Evolutionary conservation across 2,888 invertebrate genomes (phyloP).

Genomic region (Coecobrya sp.): DNA sequence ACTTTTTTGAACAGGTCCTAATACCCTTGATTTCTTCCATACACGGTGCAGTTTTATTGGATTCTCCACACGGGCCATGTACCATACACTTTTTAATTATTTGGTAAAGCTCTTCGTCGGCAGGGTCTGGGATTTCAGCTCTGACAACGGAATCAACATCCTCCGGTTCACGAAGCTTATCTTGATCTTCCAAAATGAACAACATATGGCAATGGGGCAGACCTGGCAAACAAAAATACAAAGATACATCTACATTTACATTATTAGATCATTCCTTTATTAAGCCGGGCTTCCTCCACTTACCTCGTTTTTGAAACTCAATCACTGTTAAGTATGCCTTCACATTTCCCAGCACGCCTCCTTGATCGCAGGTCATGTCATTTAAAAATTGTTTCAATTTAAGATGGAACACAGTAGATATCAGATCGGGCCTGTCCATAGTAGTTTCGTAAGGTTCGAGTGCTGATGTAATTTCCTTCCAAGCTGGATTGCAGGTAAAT

Average conservation of each 20-base stretch:
- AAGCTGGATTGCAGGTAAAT: slow-evolving; percentile 88
- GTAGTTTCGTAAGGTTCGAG: slow-evolving; percentile 82
- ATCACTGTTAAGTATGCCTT: slow-evolving; percentile 84
- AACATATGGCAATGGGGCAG: slow-evolving; percentile 32
- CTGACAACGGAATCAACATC: slow-evolving; percentile 82
- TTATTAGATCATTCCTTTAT: background rate
- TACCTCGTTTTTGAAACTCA: slow-evolving; percentile 87
- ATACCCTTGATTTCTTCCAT: slow-evolving; percentile 86
- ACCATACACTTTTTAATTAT: slow-evolving; percentile 84
- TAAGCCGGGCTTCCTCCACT: too few relatives aligned
- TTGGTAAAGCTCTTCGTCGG: slow-evolving; percentile 47
- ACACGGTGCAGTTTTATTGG: slow-evolving; percentile 79
- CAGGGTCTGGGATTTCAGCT: slow-evolving; percentile 85
- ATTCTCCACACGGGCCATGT: slow-evolving; percentile 86
- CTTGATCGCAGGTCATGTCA: slow-evolving; percentile 73
- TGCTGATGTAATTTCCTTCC: slow-evolving; percentile 87
- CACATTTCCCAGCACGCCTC: slow-evolving; percentile 82
- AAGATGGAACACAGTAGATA: slow-evolving; percentile 87
- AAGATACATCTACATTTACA: background rate
- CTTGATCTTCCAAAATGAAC: slow-evolving; percentile 57
- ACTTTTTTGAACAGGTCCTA: slow-evolving; percentile 83
- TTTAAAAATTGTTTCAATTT: slow-evolving; percentile 86
- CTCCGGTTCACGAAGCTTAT: slow-evolving; percentile 71
- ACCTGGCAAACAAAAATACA: background rate
- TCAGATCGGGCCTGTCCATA: slow-evolving; percentile 87